Conservation (phyloP, 2,797 vertebrate genomes). For the Sebastes vulpes region DNA sequence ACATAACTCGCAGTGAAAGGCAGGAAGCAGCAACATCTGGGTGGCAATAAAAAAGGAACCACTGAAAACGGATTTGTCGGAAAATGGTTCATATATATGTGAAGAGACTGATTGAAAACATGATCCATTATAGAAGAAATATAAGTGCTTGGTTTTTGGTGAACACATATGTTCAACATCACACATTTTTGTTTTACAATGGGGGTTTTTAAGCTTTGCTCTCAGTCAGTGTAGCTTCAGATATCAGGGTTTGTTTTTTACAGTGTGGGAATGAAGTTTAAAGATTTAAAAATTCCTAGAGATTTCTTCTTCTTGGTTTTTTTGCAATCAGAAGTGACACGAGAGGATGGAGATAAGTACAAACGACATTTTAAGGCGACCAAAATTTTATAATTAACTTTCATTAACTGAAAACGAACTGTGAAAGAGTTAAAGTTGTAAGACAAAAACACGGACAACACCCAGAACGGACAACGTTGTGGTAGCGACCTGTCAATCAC, state of each 20-base stretch:
- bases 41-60: background rate
- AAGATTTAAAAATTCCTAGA: background rate
- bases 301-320: no score
- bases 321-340: no score
- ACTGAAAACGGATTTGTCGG: background rate
- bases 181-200: background rate
- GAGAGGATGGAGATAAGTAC: background rate
- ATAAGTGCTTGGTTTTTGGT: background rate
- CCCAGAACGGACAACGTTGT: accelerated
- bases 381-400: no score
- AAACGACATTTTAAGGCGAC: background rate
- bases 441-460: no score
- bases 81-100: background rate
- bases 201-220: background rate
- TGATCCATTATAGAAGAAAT: background rate
- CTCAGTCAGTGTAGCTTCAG: background rate
- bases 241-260: background rate
- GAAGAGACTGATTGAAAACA: constrained; percentile 1
- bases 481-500: no score
- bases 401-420: no score
- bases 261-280: background rate
- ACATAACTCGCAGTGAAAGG: background rate
- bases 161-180: background rate
- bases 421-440: no score
- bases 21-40: constrained; percentile 24